Conservation (phyloP, 2,888 invertebrate genomes). For the Drosophila vallismaia region DNA sequence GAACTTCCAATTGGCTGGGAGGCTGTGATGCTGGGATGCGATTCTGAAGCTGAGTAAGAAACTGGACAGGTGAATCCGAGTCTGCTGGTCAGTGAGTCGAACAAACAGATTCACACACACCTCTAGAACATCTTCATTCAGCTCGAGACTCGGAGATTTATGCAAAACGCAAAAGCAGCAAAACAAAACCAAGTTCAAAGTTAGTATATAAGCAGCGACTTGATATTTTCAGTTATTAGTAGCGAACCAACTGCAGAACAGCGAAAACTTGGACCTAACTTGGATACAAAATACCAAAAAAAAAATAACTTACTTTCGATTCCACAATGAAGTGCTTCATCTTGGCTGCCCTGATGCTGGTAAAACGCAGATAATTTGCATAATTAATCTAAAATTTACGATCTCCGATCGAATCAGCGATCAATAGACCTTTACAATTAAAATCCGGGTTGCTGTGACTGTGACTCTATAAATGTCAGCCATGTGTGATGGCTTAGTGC, state of each 20-base stretch:
- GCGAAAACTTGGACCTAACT: constrained; percentile 29
- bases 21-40: constrained; percentile 27
- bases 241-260: constrained; percentile 52
- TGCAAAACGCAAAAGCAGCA: constrained; percentile 60
- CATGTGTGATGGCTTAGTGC: constrained; percentile 43
- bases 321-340: constrained; percentile 74
- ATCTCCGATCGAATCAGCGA: constrained; percentile 18
- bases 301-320: neutral
- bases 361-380: constrained; percentile 49
- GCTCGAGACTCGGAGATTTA: constrained; percentile 56
- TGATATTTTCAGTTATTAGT: constrained; percentile 66
- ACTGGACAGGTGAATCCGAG: constrained; percentile 65
- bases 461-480: constrained; percentile 68
- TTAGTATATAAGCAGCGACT: constrained; percentile 70
- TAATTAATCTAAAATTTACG: constrained; percentile 44
- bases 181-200: constrained; percentile 42
- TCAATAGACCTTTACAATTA: constrained; percentile 47
- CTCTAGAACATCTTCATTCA: constrained; percentile 72
- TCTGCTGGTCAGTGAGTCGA: constrained; percentile 13
- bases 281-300: constrained; percentile 17
- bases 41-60: constrained; percentile 74
- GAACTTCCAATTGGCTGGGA: constrained; percentile 61
- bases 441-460: constrained; percentile 66
- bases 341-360: constrained; percentile 77
- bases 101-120: constrained; percentile 8